Conservation (phyloP, 2,797 vertebrate species). For the Menidia menidia region DNA sequence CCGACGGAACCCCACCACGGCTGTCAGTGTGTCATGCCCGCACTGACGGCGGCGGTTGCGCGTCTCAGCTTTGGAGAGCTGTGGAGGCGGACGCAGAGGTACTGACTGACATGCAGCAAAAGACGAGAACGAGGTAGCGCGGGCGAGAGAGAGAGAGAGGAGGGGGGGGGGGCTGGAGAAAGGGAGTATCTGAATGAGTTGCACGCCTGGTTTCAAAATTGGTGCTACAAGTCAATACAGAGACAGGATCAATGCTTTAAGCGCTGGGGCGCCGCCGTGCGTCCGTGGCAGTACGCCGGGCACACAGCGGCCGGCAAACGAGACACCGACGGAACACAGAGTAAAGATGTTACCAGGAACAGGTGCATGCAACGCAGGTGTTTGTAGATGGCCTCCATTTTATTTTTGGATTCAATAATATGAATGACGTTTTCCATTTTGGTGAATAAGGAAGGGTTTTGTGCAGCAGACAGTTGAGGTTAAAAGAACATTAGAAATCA, state of each 20-base stretch:
- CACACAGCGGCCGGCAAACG: not conserved
- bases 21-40: constrained; percentile 71
- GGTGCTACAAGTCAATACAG: constrained; percentile 54
- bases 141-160: constrained; percentile 3
- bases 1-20: constrained; percentile 61
- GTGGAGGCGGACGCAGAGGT: constrained; percentile 60
- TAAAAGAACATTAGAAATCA: too few relatives aligned
- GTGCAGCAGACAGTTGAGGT: too few relatives aligned
- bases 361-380: constrained; percentile 16
- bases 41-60: constrained; percentile 64
- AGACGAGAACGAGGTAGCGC: constrained; percentile 14
- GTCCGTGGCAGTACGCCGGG: constrained; percentile 41
- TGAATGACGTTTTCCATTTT: too few relatives aligned
- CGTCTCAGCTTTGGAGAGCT: constrained; percentile 71
- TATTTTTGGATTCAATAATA: not conserved
- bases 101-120: constrained; percentile 60
- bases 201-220: constrained; percentile 59
- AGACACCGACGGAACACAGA: not conserved
- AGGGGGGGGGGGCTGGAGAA: not conserved
- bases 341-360: not conserved
- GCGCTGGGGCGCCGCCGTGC: constrained; percentile 74
- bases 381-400: not conserved
- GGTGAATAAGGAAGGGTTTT: too few relatives aligned
- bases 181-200: constrained; percentile 51
- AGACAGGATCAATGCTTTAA: constrained; percentile 49